Conservation (phyloP, 2,888 invertebrate species). For the Lasiommata megera region DNA sequence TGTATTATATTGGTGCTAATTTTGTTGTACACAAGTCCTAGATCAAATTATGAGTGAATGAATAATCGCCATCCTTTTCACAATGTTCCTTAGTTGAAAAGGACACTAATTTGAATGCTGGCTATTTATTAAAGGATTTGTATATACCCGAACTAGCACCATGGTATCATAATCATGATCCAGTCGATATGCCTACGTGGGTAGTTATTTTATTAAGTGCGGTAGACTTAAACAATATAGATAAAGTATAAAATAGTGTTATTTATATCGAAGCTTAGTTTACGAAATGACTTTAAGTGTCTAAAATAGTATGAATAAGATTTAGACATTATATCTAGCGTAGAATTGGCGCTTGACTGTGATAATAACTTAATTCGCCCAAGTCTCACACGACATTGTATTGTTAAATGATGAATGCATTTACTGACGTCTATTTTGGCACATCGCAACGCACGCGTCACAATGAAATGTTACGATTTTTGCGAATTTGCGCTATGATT, state of each 20-base stretch:
- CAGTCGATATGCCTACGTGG: conserved; percentile 55
- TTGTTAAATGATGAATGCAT: too few relatives aligned
- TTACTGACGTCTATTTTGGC: too few relatives aligned
- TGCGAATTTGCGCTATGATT: too few relatives aligned
- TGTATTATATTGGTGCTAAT: conserved; percentile 8
- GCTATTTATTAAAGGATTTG: background rate
- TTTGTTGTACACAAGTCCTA: background rate
- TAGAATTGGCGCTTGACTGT: conserved; percentile 70
- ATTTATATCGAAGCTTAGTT: conserved; percentile 79
- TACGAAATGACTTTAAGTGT: conserved; percentile 68
- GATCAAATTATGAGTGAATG: background rate
- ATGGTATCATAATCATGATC: conserved; percentile 59
- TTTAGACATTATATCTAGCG: conserved; percentile 64
- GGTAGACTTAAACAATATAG: conserved; percentile 67
- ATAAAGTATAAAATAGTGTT: conserved; percentile 76
- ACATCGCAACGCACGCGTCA: too few relatives aligned
- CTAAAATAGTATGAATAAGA: conserved; percentile 68
- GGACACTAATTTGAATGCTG: background rate
- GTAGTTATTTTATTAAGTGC: conserved; percentile 66
- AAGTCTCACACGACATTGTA: too few relatives aligned
- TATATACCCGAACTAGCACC: background rate
- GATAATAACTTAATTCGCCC: conserved; percentile 19
- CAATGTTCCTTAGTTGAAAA: too few relatives aligned
- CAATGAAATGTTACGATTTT: too few relatives aligned
- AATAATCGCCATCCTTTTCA: too few relatives aligned